Percentiles rank a stretch among this genome's conserved stretches.
Evolutionary conservation across 2,113 vertebrate genomes (phyloP).

Genomic region (Ivindomyrus marchei): DNA sequence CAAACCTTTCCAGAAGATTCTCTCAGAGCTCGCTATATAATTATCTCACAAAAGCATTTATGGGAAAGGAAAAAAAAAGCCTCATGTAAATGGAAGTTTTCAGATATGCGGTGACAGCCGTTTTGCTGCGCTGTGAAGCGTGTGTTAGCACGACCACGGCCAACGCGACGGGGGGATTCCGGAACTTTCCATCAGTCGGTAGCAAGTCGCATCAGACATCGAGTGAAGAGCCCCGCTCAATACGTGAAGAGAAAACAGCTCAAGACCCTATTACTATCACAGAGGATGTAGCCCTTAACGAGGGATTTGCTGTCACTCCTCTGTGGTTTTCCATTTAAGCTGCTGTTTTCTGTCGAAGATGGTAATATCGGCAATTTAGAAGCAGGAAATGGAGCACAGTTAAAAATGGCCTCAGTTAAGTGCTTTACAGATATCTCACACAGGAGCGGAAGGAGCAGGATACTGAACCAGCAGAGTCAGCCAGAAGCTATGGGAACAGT

Average conservation of each 20-base stretch:
- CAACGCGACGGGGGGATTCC: not conserved
- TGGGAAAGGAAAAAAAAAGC: not conserved
- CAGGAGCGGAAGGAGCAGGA: not conserved
- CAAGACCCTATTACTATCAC: not conserved
- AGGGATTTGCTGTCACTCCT: not conserved
- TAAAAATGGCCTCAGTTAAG: not conserved
- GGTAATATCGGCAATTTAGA: not conserved
- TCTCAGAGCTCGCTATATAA: not conserved
- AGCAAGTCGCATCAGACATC: not conserved
- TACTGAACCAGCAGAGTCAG: not conserved
- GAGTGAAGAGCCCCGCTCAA: not conserved
- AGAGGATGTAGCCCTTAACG: not conserved
- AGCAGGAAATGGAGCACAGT: not conserved
- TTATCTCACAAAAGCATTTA: constrained; percentile 13
- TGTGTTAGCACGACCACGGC: not conserved
- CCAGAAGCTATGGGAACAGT: not conserved
- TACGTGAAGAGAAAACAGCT: not conserved
- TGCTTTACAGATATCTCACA: not conserved
- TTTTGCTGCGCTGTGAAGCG: not conserved
- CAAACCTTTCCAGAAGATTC: not conserved
- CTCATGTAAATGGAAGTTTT: not conserved
- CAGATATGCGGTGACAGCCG: not conserved
- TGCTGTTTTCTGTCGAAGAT: not conserved
- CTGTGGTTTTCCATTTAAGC: not conserved
- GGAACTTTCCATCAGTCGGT: not conserved